phyloP scores from a whole-genome alignment of 2,888 invertebrate genomes.

The Tenthredo distinguenda region DNA sequence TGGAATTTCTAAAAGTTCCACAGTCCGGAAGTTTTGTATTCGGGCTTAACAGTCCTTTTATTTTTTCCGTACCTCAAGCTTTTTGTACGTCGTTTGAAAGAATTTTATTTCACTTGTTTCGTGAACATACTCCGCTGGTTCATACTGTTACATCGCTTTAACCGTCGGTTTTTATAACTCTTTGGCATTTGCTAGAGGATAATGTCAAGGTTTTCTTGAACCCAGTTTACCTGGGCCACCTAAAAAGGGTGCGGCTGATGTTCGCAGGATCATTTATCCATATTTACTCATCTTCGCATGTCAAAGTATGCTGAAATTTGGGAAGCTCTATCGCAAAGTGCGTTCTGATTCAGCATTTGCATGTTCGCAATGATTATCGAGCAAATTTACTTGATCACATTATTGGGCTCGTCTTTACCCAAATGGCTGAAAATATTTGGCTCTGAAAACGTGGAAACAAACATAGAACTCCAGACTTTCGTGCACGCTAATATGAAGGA shows the following conservation, averaged over 20 bases:
- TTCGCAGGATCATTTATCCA: not conserved
- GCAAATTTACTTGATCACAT: not conserved
- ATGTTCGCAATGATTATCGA: not conserved
- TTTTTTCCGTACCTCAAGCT: conserved; percentile 4
- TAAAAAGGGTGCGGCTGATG: not conserved
- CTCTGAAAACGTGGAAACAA: not conserved
- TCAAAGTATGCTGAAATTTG: not conserved
- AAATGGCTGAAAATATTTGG: not conserved
- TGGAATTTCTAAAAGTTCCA: conserved; percentile 34
- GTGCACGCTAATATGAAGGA: not conserved
- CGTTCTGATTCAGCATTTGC: not conserved
- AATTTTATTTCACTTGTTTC: conserved; percentile 14
- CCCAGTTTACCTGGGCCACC: not conserved
- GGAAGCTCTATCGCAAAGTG: not conserved
- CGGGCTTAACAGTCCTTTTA: conserved; percentile 13
- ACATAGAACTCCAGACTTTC: not conserved
- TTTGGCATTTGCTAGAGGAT: not conserved
- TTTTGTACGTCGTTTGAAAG: not conserved
- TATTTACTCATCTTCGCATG: not conserved
- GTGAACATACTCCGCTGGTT: not conserved
- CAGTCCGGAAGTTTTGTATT: conserved; percentile 14
- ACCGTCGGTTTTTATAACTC: not conserved
- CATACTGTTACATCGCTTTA: not conserved
- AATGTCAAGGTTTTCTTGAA: not conserved
- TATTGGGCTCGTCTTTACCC: not conserved